Base-by-base conservation (phyloP, 2,113 vertebrate species). In the Speoplatyrhinus poulsoni region DNA sequence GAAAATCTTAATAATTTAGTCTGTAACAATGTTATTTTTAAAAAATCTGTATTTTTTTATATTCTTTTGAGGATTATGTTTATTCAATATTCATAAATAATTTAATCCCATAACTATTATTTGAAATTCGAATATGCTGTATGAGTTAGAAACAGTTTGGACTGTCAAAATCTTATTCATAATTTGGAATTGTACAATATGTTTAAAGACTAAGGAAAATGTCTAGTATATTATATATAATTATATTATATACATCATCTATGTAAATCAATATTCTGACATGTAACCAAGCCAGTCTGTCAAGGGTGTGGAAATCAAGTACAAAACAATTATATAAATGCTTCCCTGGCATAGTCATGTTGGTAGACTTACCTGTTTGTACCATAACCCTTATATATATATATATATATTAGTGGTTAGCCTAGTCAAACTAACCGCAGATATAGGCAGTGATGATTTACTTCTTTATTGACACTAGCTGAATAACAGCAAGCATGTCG, bases 241-340 rank as follows among this genome's bases (percentile, higher is more conserved):
- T 12, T 10, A n/a, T n/a, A 53, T 15, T n/a, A 53, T 52, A 10
- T 53, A 10, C 49, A 52, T 16, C 7, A 13, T 13, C 15, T 13
- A 54, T 19, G 19, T 12, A 54, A 41, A 54, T 16, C 3, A 6
- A 10, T 58, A 5, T 12, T 1, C 56, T 47, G 12, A 82, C 54
- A 84, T 82, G 83, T 70, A 36, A 48, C 15, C 73, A 0, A 3
- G 1, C 64, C 17, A 0, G 69, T 55, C 5, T 26, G 1, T 1
- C 15, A 49, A 60, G 58, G 32, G 67, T 78, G 57, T 68, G 67
- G 47, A 46, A 13, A 73, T 52, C 53, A 52, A 3, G 6, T 0
- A 17, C 12, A 1, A 19, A 3, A 46, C 16, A 46, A 56, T 19
- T 6, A 62, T 0, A 2, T 61, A 61, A 65, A 3, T 12, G 12